These are phyloP conservation scores for Rhyacophila brunnea DNA, from an alignment of 1,140 invertebrate genomes.

Conservation along the genomic window DNA sequence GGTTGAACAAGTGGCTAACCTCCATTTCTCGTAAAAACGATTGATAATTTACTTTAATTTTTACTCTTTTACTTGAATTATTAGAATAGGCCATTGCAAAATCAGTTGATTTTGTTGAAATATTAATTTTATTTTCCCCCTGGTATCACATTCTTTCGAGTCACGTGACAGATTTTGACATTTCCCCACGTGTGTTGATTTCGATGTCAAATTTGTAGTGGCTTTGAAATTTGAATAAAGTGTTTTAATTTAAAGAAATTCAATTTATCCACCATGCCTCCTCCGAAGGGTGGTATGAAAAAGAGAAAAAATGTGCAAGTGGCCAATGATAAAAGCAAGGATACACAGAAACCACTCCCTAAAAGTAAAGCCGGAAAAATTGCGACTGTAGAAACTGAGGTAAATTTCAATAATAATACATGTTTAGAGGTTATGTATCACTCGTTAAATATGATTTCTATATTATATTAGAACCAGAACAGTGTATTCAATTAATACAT, in stretches of 20 bases:
- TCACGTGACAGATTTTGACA: conserved; percentile 8
- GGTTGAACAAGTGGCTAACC: no score
- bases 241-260: neutral
- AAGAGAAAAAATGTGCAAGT: conserved; percentile 16
- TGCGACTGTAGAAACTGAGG: neutral
- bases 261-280: conserved; percentile 6
- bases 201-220: neutral
- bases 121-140: no score
- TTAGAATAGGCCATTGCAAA: no score
- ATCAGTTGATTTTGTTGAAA: no score
- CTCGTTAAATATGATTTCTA: neutral
- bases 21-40: no score
- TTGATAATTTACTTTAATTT: no score
- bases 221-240: neutral
- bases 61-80: no score
- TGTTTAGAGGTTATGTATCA: conserved; percentile 9
- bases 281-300: conserved; percentile 15
- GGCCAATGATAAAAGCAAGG: conserved; percentile 2
- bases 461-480: neutral
- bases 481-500: no score
- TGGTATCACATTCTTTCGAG: no score
- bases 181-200: conserved; percentile 13
- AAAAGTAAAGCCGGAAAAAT: conserved; percentile 1
- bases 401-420: neutral
- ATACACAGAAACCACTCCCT: neutral